Percentiles rank a stretch among this genome's conserved stretches.
Conservation (phyloP, 2,888 invertebrate species). For the Acrobeloides nanus region DNA sequence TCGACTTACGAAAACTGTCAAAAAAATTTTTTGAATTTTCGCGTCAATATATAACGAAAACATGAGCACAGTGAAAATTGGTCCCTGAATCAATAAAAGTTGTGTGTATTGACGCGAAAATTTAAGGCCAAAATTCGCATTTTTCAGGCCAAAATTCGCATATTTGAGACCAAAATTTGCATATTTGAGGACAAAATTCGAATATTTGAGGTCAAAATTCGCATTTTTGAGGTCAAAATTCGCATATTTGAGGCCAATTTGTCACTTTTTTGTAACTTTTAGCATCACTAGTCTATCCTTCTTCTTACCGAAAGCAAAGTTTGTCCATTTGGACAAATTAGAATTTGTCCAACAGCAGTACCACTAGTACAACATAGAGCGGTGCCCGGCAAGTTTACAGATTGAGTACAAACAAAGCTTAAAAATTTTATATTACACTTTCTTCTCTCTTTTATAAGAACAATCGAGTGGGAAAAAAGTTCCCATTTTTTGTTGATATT, state of each 20-base stretch:
- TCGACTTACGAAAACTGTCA: too few relatives aligned
- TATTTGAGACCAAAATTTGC: not conserved
- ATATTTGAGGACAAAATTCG: not conserved
- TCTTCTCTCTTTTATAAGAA: too few relatives aligned
- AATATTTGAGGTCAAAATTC: not conserved
- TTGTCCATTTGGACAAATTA: slow-evolving; percentile 36
- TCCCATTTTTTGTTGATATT: too few relatives aligned
- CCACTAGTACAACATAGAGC: slow-evolving; percentile 34
- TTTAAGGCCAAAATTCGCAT: not conserved
- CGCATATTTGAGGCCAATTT: too few relatives aligned
- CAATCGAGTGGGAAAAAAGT: too few relatives aligned
- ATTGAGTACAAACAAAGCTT: slow-evolving; percentile 25
- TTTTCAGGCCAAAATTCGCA: not conserved
- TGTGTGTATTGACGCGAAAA: too few relatives aligned
- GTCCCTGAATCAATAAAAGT: too few relatives aligned
- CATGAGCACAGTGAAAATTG: too few relatives aligned
- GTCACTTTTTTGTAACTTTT: too few relatives aligned
- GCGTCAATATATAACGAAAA: too few relatives aligned
- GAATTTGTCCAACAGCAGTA: slow-evolving; percentile 15
- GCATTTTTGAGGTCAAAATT: not conserved
- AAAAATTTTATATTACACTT: slow-evolving; percentile 1
- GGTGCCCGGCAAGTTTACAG: slow-evolving; percentile 18
- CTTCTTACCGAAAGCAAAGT: slow-evolving; percentile 15
- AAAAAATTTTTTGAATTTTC: too few relatives aligned
- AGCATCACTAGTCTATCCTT: not conserved